Evolutionary conservation across 2,113 vertebrate species (phyloP).

Genomic region (Plestiodon gilberti): DNA sequence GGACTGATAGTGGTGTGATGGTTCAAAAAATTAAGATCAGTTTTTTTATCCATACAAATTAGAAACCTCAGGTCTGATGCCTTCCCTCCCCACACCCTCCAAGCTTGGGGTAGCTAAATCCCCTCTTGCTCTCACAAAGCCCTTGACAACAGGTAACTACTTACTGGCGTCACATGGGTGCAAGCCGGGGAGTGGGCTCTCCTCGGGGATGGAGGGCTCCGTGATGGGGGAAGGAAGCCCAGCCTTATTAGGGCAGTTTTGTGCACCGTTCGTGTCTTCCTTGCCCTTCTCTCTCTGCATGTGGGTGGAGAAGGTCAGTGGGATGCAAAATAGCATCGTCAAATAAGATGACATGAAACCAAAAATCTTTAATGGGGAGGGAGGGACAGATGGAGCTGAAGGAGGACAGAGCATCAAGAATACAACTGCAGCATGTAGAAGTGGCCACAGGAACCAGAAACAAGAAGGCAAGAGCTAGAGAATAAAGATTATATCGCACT

Average conservation of each 20-base stretch:
- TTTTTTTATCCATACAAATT: background rate
- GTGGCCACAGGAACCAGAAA: slow-evolving; percentile 37
- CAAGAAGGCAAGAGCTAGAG: slow-evolving; percentile 5
- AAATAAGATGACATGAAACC: slow-evolving; percentile 60
- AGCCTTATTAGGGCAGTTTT: slow-evolving; percentile 72
- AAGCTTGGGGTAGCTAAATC: slow-evolving; percentile 25
- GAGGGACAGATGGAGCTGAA: slow-evolving; percentile 45
- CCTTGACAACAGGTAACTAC: slow-evolving; percentile 67
- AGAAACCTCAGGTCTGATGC: background rate
- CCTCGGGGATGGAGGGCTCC: slow-evolving; percentile 77
- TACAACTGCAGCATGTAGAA: background rate
- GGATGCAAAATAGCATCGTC: slow-evolving; percentile 71
- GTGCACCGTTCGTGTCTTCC: slow-evolving; percentile 75
- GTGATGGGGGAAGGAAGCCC: slow-evolving; percentile 82
- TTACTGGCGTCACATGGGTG: slow-evolving; percentile 84
- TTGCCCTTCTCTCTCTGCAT: slow-evolving; percentile 88
- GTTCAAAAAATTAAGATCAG: background rate
- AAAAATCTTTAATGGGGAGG: slow-evolving; percentile 55
- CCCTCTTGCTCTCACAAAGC: slow-evolving; percentile 22
- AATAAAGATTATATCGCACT: background rate
- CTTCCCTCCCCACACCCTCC: background rate
- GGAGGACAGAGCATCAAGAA: background rate
- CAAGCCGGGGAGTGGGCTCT: slow-evolving; percentile 82
- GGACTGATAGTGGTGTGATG: background rate
- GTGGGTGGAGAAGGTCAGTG: slow-evolving; percentile 69